Conservation (phyloP, 1,140 invertebrate species). For the Ceratina australensis region DNA sequence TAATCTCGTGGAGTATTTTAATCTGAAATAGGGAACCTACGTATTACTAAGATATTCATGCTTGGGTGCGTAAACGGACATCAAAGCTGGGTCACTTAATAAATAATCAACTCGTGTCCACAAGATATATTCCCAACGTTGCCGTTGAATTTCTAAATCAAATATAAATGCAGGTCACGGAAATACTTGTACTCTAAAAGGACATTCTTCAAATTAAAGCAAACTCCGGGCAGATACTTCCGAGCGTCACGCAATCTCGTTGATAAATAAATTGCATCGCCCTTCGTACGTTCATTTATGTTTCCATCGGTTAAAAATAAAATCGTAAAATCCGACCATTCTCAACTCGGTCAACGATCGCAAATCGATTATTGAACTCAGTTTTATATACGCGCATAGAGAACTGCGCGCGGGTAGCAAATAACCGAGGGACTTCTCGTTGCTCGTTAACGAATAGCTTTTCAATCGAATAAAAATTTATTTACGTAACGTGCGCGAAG, state of each 20-base stretch:
- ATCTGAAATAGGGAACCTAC: neutral
- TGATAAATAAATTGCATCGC: constrained; percentile 6
- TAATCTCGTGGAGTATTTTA: neutral
- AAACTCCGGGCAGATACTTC: neutral
- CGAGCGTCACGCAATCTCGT: neutral
- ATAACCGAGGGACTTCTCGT: neutral
- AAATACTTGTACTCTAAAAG: neutral
- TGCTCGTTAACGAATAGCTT: neutral
- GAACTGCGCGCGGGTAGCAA: neutral
- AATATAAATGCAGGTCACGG: constrained; percentile 35
- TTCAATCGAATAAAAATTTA: constrained; percentile 23
- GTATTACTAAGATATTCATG: constrained; percentile 11
- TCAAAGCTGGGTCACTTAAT: constrained; percentile 27
- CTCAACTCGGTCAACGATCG: neutral
- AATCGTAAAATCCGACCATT: neutral
- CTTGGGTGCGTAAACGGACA: constrained; percentile 1
- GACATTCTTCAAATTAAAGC: constrained; percentile 22
- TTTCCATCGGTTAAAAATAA: neutral
- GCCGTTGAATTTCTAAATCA: constrained; percentile 22
- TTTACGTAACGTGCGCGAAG: neutral
- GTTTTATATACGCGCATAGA: neutral
- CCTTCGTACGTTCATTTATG: neutral
- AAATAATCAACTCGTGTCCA: constrained; percentile 27
- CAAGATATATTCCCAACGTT: neutral
- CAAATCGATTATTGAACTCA: neutral